A percentile compares a stretch with the other conserved stretches of the same genome.
Evolutionary conservation across 1,140 invertebrate species (phyloP).

Genomic region (Eufriesea mexicana): DNA sequence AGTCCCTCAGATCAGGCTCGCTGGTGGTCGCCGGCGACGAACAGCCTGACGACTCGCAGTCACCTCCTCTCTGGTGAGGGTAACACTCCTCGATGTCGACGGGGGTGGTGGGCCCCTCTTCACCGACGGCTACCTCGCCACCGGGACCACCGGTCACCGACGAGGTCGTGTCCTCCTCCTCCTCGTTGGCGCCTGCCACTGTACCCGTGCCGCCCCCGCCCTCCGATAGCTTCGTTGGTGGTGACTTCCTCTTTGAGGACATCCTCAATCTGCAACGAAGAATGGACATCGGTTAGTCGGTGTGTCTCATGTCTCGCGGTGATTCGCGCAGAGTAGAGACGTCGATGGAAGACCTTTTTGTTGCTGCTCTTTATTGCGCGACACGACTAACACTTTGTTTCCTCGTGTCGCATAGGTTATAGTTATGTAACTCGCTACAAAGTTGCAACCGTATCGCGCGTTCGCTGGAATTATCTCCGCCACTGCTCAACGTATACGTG

Average conservation of each 20-base stretch:
- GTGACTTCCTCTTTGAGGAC: conserved; percentile 96
- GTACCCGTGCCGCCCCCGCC: conserved; percentile 84
- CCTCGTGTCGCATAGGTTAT: neutral
- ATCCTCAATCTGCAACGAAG: conserved; percentile 89
- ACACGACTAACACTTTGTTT: conserved; percentile 4
- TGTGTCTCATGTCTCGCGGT: no score
- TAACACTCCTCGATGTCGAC: conserved; percentile 76
- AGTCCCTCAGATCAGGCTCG: conserved; percentile 77
- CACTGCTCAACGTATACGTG: neutral
- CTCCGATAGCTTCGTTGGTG: conserved; percentile 94
- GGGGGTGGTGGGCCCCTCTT: conserved; percentile 69
- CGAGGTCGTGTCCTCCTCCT: conserved; percentile 83
- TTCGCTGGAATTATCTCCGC: conserved; percentile 1
- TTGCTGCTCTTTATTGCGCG: neutral
- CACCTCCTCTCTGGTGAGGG: conserved; percentile 65
- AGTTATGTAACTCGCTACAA: conserved; percentile 29
- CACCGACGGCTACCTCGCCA: conserved; percentile 63
- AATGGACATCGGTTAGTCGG: conserved; percentile 20
- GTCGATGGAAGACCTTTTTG: neutral
- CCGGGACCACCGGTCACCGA: conserved; percentile 77
- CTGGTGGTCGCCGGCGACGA: conserved; percentile 79
- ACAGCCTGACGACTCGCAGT: conserved; percentile 78
- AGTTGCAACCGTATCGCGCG: conserved; percentile 18
- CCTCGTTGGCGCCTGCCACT: conserved; percentile 85
- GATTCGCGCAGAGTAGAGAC: no score